phyloP scores from a whole-genome alignment of 1,140 invertebrate species.

The Dysdera silvatica region DNA sequence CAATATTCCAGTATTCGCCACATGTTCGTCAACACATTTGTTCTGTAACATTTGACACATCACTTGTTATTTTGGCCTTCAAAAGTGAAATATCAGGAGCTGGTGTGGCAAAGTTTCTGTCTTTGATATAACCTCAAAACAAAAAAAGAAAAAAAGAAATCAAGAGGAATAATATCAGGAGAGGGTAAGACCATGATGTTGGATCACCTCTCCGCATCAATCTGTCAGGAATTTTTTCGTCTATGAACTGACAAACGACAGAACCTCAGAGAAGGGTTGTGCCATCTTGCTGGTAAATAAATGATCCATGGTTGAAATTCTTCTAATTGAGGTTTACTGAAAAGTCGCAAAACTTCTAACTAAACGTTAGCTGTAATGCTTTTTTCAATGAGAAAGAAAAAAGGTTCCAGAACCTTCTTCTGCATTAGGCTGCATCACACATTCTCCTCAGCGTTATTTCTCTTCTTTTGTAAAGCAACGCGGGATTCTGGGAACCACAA shows the following conservation, averaged over 20 bases:
- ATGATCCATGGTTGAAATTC: too few species aligned
- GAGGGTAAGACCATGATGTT: neutral
- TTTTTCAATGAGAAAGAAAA: neutral
- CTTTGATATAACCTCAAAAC: neutral
- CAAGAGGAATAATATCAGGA: neutral
- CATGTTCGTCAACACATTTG: too few species aligned
- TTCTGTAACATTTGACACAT: too few species aligned
- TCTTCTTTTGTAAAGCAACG: neutral
- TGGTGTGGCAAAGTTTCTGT: neutral
- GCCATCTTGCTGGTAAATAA: neutral
- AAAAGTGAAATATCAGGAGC: too few species aligned
- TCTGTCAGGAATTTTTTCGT: neutral
- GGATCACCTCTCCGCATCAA: neutral
- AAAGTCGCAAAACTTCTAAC: neutral
- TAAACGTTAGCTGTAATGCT: neutral
- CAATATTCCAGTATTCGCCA: too few species aligned
- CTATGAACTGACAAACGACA: neutral
- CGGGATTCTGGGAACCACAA: neutral
- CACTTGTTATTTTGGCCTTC: too few species aligned
- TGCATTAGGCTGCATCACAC: too few species aligned
- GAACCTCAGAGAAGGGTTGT: neutral
- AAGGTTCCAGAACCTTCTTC: too few species aligned
- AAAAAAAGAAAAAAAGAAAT: neutral
- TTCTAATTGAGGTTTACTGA: neutral
- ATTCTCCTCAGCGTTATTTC: neutral